Evolutionary conservation across 2,113 vertebrate species (phyloP), one percentile per base, ranked within the genome.

Genomic region (Cairina moschata): DNA sequence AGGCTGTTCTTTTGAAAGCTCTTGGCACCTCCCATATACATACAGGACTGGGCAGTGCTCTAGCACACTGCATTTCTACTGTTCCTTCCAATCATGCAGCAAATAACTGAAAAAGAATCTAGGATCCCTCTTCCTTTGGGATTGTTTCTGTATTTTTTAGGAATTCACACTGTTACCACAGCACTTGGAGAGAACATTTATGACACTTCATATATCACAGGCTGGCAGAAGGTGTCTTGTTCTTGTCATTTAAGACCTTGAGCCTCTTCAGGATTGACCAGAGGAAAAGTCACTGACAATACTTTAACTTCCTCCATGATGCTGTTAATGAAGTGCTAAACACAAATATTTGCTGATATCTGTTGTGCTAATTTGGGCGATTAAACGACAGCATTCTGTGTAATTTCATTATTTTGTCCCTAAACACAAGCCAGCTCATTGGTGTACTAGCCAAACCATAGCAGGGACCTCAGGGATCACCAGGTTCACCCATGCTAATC

Each of bases 21-120:
- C 21, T 25, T 62, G 10, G 1, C 74, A 17, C 56, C 17, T 72
- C 7, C 54, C 4, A 1, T 16, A 44, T 0, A 0, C 14, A 16
- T 65, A 18, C 11, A 59, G 25, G 21, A 42, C 4, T 28, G 8
- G 26, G 3, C 6, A 26, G n/a, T 67, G 15, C n/a, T 66, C 55
- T 59, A 21, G 20, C 18, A 4, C 11, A 22, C 3, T 56, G 12
- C 2, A 9, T 72, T 80, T 93, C 32, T 75, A 7, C 14, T 77
- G 34, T 8, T 46, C 32, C 36, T 18, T 76, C 20, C 10, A 69
- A 14, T 18, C 50, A 46, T 55, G 22, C 6, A 63, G 52, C 14
- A 71, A 44, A 36, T 6, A 86, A 55, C 7, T 63, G 13, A 60
- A 38, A 4, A 4, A 79, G 23, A 65, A 18, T 55, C 22, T 32